Evolutionary conservation across 1,140 invertebrate species (phyloP), one percentile per base, ranked within the genome.

Genomic region (Sycobia sp.): DNA sequence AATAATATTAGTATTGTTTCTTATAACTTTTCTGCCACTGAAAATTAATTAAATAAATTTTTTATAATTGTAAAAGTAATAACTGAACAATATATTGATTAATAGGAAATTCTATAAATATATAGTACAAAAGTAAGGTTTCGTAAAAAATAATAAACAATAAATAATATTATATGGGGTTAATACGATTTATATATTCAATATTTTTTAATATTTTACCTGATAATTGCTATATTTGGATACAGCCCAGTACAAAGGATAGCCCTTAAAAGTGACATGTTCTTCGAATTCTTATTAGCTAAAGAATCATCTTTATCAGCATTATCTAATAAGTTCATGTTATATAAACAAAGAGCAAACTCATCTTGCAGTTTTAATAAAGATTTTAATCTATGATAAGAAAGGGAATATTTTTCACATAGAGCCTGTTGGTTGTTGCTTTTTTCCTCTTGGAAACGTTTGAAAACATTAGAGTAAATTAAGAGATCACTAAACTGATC

Each of bases 241-340:
- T 94, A 97, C 1, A 97, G 83, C 23, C 93, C 91, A 14, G 92
- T 90, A 68, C 91, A 92, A 27, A 96, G 84, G 29, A 97, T 87
- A 1, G 93, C 92, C 76, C 92, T 91, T 10, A 97, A 81, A 14
- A 97, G 74, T 0, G 86, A 86, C 18, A 86, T 69, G 75, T 96
- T 95, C 16, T 85, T 69, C 0, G 91, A 91, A 79, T 96, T 93
- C 13, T 78, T 74, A 73, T 97, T 97, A 5, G 86, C 85, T 16
- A 74, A 74, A 0, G 38, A 2, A 60, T 87, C 80, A 25, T 81
- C 85, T 0, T 86, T 82, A 76, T 89, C 74, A 0, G 74, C 71
- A 43, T 74, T 84, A 0, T 73, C 54, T 3, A 95, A 73, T 79
- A 94, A 94, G 27, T 90, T 88, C 85, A 93, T 89, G 18, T 90